phyloP scores from a whole-genome alignment of 1,140 invertebrate genomes.

The Chionoecetes opilio region DNA sequence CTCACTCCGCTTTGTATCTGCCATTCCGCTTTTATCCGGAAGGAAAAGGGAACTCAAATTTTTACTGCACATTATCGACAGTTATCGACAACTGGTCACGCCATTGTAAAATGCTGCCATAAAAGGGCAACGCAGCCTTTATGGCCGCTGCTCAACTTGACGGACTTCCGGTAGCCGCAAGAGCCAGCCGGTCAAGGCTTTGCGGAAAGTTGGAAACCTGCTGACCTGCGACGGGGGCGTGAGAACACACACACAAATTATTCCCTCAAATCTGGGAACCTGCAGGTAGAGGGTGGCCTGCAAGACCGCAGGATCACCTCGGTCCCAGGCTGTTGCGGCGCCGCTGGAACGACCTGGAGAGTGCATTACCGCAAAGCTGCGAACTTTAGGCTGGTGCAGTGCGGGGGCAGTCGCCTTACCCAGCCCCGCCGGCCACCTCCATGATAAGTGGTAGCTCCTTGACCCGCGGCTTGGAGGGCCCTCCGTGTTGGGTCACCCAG shows the following conservation, averaged over 20 bases:
- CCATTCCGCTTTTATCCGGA: background rate
- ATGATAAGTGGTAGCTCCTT: constrained; percentile 50
- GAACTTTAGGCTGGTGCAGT: constrained; percentile 45
- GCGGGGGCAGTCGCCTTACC: constrained; percentile 47
- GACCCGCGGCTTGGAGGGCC: background rate
- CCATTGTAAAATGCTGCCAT: background rate
- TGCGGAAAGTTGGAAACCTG: constrained; percentile 78
- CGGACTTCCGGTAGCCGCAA: constrained; percentile 70
- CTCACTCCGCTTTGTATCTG: background rate
- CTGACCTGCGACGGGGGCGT: constrained; percentile 67
- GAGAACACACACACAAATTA: constrained; percentile 63
- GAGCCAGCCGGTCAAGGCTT: constrained; percentile 73
- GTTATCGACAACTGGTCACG: background rate
- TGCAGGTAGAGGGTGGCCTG: constrained; percentile 66
- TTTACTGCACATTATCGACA: background rate
- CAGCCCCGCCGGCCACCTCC: constrained; percentile 42
- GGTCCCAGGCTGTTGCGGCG: constrained; percentile 45
- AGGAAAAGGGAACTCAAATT: background rate
- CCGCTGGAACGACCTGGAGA: constrained; percentile 30
- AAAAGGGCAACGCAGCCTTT: background rate
- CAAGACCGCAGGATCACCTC: constrained; percentile 75
- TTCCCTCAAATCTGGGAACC: constrained; percentile 72
- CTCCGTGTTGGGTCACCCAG: constrained; percentile 44
- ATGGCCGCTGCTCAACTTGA: background rate
- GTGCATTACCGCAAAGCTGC: constrained; percentile 51